Base-by-base conservation (phyloP, 92 coral and sea anemone genomes). In the Epizoanthus scotinus region DNA sequence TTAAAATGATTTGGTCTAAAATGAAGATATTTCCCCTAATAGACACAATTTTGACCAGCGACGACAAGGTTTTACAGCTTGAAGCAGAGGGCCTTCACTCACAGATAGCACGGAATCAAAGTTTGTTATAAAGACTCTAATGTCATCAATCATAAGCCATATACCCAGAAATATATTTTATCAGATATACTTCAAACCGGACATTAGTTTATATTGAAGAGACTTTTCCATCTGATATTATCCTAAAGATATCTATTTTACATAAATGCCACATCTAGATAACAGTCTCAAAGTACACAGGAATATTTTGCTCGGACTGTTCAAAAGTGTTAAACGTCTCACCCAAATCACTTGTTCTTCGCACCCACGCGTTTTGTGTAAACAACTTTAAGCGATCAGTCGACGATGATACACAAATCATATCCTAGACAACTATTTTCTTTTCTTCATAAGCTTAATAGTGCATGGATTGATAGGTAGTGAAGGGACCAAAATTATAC, bases 151-250 rank as follows among this genome's bases (percentile, higher is more conserved):
- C 81, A 75, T 49, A 36, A 22, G 42, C 21, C 17, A 75, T 75
- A 49, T 75, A 22, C 81, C 81, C 67, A 75, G 81, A 58, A 75
- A 75, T 60, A 2, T 73, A 57, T 59, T 75, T 59, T 50, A 75
- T 75, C 69, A 58, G 81, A 75, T 58, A 57, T 75, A 75, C 81
- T 75, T 75, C 81, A 75, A 75, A 59, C 69, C 56, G 81, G 81
- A 75, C 81, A 60, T 75, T 75, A 75, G 81, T 75, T 75, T 75
- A 75, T 31, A 36, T 75, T 75, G 81, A 58, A 58, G 81, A 63
- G 68, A 34, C 49, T 29, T 54, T 44, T 57, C 42, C 40, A 40
- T 31, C 17, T 60, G 81, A 75, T 75, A 68, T 75, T 75, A 75
- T 75, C 81, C 81, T 24, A 75, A 75, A 75, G 38, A 55, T 75